Percentiles rank a stretch among this genome's conserved stretches.
Conservation (phyloP, 1,140 invertebrate genomes). For the Meloidogyne exigua region DNA sequence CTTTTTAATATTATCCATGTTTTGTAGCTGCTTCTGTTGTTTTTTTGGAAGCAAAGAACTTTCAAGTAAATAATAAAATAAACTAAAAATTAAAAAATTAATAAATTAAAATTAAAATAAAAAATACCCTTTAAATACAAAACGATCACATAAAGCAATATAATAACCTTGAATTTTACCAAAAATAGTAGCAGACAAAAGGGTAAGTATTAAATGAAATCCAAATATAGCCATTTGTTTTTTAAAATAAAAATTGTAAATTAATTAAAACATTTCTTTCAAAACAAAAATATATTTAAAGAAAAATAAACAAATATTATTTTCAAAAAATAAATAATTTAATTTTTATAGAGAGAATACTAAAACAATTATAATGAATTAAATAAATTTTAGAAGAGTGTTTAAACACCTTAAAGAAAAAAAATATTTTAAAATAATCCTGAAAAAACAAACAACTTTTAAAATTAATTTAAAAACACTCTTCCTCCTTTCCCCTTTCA, state of each 20-base stretch:
- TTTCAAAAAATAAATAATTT: too few relatives aligned
- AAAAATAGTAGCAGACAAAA: conserved; percentile 36
- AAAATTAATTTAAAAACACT: too few relatives aligned
- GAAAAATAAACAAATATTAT: not conserved
- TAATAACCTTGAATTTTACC: conserved; percentile 18
- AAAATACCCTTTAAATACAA: conserved; percentile 30
- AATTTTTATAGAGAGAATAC: too few relatives aligned
- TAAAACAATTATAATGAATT: too few relatives aligned
- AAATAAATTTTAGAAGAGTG: too few relatives aligned
- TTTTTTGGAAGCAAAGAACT: not conserved
- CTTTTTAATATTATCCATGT: conserved; percentile 2
- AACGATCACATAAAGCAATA: conserved; percentile 22
- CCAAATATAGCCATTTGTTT: conserved; percentile 38
- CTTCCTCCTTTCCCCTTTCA: too few relatives aligned
- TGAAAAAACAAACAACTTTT: too few relatives aligned
- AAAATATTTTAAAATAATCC: too few relatives aligned
- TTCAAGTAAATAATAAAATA: conserved; percentile 34
- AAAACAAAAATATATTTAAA: not conserved
- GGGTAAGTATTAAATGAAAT: conserved; percentile 34
- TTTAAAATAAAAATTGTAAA: not conserved
- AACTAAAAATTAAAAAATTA: conserved; percentile 30
- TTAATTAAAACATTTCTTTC: not conserved
- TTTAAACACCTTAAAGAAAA: too few relatives aligned
- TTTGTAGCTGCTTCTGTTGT: too few relatives aligned
- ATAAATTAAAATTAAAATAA: conserved; percentile 15